phyloP scores from a whole-genome alignment of 1,140 invertebrate genomes.

The Drosophila neocordata region DNA sequence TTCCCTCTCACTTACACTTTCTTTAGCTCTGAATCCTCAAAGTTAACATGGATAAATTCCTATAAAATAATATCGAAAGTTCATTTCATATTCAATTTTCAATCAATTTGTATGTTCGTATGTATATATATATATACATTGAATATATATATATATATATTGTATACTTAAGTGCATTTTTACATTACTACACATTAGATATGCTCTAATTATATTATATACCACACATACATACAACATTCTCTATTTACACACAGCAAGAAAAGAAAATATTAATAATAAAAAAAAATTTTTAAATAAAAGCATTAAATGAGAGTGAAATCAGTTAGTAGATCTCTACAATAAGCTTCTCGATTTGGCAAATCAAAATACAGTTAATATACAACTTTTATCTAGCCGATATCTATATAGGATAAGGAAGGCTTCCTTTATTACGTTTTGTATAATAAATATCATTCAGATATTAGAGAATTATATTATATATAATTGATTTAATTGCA shows the following conservation, averaged over 20 bases:
- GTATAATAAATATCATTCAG: too few relatives aligned
- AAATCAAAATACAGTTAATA: too few relatives aligned
- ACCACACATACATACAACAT: conserved; percentile 48
- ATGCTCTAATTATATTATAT: conserved; percentile 15
- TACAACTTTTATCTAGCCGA: too few relatives aligned
- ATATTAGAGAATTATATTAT: too few relatives aligned
- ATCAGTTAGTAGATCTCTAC: too few relatives aligned
- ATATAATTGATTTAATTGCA: not conserved
- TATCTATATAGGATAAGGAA: too few relatives aligned
- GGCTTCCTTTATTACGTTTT: too few relatives aligned
- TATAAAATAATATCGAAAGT: conserved; percentile 76
- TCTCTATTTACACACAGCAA: conserved; percentile 50
- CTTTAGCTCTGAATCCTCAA: conserved; percentile 64
- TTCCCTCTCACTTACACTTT: not conserved
- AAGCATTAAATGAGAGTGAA: not conserved
- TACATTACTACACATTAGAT: too few relatives aligned
- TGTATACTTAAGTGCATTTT: conserved; percentile 7
- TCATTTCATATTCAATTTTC: conserved; percentile 17
- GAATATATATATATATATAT: conserved; percentile 10
- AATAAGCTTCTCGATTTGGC: too few relatives aligned
- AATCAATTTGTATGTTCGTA: conserved; percentile 11
- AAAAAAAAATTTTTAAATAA: conserved; percentile 15
- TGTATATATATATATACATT: conserved; percentile 13
- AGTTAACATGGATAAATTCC: conserved; percentile 83
- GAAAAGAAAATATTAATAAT: conserved; percentile 26